A percentile compares a stretch with the other conserved stretches of the same genome.
Evolutionary conservation across 1,140 invertebrate genomes (phyloP).

Genomic region (Teleogryllus occipitalis): DNA sequence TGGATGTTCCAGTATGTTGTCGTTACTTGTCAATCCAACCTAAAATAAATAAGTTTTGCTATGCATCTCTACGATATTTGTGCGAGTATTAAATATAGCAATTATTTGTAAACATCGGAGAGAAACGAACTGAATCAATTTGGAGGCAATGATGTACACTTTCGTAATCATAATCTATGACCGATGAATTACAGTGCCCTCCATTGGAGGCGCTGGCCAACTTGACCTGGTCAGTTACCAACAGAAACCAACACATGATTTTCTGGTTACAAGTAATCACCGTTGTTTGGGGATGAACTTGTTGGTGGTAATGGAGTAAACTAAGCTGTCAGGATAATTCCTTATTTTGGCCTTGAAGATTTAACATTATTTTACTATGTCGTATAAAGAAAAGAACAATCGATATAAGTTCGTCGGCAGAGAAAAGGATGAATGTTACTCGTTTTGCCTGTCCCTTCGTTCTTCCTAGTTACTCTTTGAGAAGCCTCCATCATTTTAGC

Average conservation of each 20-base stretch:
- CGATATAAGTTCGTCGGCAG: not conserved
- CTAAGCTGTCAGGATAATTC: not conserved
- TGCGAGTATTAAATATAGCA: too few relatives aligned
- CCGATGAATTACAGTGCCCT: too few relatives aligned
- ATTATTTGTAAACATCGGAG: too few relatives aligned
- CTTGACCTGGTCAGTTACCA: not conserved
- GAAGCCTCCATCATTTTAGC: not conserved
- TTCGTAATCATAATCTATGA: too few relatives aligned
- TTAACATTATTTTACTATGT: not conserved
- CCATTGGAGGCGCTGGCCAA: not conserved
- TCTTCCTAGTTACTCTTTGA: not conserved
- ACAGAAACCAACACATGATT: not conserved
- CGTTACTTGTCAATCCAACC: too few relatives aligned
- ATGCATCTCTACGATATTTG: too few relatives aligned
- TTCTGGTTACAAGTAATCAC: not conserved
- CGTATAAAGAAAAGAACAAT: not conserved
- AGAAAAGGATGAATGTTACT: not conserved
- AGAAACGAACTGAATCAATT: too few relatives aligned
- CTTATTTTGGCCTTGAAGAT: not conserved
- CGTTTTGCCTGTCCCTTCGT: not conserved
- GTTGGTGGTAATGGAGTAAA: not conserved
- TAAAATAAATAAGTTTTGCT: too few relatives aligned
- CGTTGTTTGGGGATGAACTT: not conserved
- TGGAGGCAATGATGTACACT: too few relatives aligned
- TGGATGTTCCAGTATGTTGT: too few relatives aligned